Evolutionary conservation across 1,140 invertebrate species (phyloP).

Genomic region (Megalonaias nervosa): DNA sequence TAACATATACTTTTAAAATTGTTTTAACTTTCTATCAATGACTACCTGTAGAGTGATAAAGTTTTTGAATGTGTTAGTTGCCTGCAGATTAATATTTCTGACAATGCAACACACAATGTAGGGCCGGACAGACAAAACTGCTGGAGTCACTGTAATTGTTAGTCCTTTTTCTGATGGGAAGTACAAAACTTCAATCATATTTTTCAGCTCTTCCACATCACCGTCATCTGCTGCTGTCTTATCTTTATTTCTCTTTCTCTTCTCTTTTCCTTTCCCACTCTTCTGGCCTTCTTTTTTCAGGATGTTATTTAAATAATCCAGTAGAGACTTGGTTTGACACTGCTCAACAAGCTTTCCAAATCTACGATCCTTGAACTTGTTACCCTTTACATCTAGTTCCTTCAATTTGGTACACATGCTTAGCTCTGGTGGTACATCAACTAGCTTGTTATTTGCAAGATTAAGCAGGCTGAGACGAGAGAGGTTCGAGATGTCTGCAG

Average conservation of each 20-base stretch:
- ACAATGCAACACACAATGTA: slow-evolving; percentile 84
- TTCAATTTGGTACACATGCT: slow-evolving; percentile 80
- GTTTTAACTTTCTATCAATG: too few species aligned
- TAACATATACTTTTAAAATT: too few species aligned
- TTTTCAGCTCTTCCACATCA: slow-evolving; percentile 51
- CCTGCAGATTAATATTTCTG: slow-evolving; percentile 77
- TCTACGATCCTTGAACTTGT: slow-evolving; percentile 81
- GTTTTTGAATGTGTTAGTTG: slow-evolving; percentile 79
- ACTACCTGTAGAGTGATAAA: slow-evolving; percentile 83
- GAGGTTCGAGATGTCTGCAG: slow-evolving; percentile 75
- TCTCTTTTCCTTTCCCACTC: slow-evolving; percentile 55
- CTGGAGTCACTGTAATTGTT: slow-evolving; percentile 75
- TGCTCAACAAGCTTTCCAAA: slow-evolving; percentile 78
- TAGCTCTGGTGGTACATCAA: slow-evolving; percentile 77
- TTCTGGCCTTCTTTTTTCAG: slow-evolving; percentile 72
- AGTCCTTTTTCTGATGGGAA: slow-evolving; percentile 72
- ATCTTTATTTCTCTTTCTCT: slow-evolving; percentile 54
- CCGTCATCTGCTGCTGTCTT: slow-evolving; percentile 43
- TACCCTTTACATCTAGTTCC: slow-evolving; percentile 79
- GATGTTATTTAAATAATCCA: slow-evolving; percentile 61
- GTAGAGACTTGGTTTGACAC: slow-evolving; percentile 62
- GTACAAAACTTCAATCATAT: slow-evolving; percentile 74
- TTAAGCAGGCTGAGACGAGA: slow-evolving; percentile 80
- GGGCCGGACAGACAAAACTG: slow-evolving; percentile 77
- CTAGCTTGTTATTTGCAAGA: slow-evolving; percentile 79